A percentile compares a stretch with the other conserved stretches of the same genome.
These are phyloP conservation scores for Melospiza georgiana DNA, from an alignment of 2,113 vertebrate genomes.

Conservation along the genomic window DNA sequence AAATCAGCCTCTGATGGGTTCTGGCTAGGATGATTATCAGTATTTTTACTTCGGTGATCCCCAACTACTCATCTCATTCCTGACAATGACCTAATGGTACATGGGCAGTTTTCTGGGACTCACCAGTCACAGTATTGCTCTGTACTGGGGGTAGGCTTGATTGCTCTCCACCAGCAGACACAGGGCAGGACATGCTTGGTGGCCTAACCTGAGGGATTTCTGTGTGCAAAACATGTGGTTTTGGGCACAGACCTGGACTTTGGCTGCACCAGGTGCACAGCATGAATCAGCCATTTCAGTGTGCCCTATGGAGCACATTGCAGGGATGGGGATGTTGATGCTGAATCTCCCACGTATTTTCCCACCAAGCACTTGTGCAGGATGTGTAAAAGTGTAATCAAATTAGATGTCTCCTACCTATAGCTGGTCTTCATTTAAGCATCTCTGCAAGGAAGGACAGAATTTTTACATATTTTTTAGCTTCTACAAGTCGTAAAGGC, in stretches of 20 bases:
- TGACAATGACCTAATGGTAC: rapidly evolving
- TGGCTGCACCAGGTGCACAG: background rate
- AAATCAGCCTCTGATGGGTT: background rate
- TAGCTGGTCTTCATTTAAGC: background rate
- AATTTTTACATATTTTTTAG: background rate
- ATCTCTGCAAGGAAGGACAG: background rate
- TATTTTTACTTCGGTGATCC: background rate
- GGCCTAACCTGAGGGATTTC: background rate
- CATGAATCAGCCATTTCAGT: rapidly evolving
- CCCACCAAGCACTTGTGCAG: background rate
- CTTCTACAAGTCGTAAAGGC: background rate
- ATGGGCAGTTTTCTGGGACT: background rate
- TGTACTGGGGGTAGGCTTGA: rapidly evolving
- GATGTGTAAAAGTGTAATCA: background rate
- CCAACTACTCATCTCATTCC: background rate
- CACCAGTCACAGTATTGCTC: background rate
- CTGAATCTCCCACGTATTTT: background rate
- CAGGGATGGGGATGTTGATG: background rate
- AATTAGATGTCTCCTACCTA: background rate
- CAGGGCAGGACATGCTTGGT: background rate
- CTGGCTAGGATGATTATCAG: background rate
- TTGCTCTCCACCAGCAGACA: background rate
- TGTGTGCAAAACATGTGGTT: rapidly evolving
- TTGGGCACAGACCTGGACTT: background rate
- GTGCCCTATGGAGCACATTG: rapidly evolving